Evolutionary conservation across 2,113 vertebrate species (phyloP).

Genomic region (Perccottus glenii): DNA sequence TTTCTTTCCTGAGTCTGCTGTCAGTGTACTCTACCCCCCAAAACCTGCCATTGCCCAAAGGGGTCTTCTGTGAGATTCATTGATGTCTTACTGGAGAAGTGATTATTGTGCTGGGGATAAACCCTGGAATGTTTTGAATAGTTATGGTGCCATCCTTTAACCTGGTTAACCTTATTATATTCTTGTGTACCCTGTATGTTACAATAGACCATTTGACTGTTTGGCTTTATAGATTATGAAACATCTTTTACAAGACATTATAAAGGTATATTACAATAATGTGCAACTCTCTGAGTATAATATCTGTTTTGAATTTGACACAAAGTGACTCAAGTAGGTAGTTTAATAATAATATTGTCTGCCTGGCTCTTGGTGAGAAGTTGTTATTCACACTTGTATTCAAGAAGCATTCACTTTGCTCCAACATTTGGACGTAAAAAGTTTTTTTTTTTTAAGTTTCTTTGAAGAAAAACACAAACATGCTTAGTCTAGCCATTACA

Average conservation of each 20-base stretch:
- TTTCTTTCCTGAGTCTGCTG: constrained; percentile 68
- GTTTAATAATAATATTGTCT: constrained; percentile 45
- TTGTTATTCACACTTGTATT: constrained; percentile 68
- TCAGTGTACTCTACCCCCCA: constrained; percentile 18
- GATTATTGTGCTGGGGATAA: constrained; percentile 55
- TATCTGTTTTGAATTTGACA: constrained; percentile 20
- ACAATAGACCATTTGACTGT: constrained; percentile 38
- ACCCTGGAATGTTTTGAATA: constrained; percentile 68
- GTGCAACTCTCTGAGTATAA: constrained; percentile 48
- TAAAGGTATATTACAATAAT: constrained; percentile 48
- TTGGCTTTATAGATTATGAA: constrained; percentile 29
- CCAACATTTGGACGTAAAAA: constrained; percentile 60
- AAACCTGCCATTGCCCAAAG: not conserved
- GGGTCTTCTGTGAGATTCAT: constrained; percentile 37
- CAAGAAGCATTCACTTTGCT: constrained; percentile 63
- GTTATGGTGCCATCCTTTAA: constrained; percentile 29
- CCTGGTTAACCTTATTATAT: constrained; percentile 28
- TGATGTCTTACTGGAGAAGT: constrained; percentile 11
- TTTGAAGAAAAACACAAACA: constrained; percentile 72
- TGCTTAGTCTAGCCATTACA: constrained; percentile 73
- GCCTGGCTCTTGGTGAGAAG: constrained; percentile 51
- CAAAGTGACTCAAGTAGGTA: constrained; percentile 32
- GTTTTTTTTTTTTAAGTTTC: constrained; percentile 53
- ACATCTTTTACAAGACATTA: constrained; percentile 28
- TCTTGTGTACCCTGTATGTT: constrained; percentile 61